Evolutionary conservation across 2,797 vertebrate species (phyloP).

Genomic region (Rhinella marina): DNA sequence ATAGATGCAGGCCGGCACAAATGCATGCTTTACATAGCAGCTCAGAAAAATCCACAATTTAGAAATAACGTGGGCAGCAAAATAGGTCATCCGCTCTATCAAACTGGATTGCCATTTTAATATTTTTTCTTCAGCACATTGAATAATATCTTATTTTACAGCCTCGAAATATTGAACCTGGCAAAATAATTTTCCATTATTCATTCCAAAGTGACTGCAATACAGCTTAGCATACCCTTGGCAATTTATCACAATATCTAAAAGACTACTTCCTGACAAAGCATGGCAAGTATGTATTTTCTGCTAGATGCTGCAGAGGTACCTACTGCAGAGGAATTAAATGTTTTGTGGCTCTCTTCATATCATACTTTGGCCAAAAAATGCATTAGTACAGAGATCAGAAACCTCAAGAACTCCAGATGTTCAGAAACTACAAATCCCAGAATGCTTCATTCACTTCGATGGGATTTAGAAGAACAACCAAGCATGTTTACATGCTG

Average conservation of each 20-base stretch:
- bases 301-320: background rate
- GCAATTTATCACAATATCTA: background rate
- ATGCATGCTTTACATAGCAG: too few relatives aligned
- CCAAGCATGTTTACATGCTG: too few relatives aligned
- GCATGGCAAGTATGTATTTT: background rate
- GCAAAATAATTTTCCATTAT: conserved; percentile 9
- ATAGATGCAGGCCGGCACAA: too few relatives aligned
- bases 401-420: too few relatives aligned
- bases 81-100: background rate
- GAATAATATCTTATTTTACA: background rate
- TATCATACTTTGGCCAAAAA: background rate
- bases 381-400: background rate
- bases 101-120: background rate
- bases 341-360: too few relatives aligned
- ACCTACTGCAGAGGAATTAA: background rate
- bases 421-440: too few relatives aligned
- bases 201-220: background rate
- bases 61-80: background rate
- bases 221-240: background rate
- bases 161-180: background rate
- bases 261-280: background rate
- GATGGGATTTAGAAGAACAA: too few relatives aligned
- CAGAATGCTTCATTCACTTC: too few relatives aligned
- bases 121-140: background rate
- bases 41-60: background rate